Evolutionary conservation across 35 echinoderm and acorn worm genomes (phyloP).

Genomic region (Heliocidaris erythrogramma): DNA sequence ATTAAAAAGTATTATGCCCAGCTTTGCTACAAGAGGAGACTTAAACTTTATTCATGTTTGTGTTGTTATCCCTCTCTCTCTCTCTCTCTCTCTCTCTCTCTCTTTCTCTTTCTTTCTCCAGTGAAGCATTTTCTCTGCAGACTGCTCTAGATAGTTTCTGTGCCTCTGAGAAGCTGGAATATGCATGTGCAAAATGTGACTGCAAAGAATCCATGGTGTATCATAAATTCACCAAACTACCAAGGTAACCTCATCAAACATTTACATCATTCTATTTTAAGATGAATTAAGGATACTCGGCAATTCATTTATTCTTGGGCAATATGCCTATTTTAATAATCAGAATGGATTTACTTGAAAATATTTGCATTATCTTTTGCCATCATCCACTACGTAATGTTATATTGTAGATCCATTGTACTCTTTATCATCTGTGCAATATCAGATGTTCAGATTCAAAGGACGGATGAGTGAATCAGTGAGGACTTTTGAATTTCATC

Average conservation of each 20-base stretch:
- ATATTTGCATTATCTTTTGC: too few relatives aligned
- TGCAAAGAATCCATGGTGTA: slow-evolving; percentile 74
- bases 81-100: background rate
- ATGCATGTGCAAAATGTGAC: slow-evolving; percentile 80
- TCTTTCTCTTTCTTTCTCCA: slow-evolving; percentile 44
- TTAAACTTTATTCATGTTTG: background rate
- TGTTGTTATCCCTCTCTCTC: background rate
- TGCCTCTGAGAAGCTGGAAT: slow-evolving; percentile 73
- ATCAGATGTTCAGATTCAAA: too few relatives aligned
- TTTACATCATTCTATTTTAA: background rate
- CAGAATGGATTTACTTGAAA: too few relatives aligned
- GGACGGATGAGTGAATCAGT: too few relatives aligned
- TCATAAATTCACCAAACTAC: slow-evolving; percentile 85
- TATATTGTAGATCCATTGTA: too few relatives aligned
- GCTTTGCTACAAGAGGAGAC: too few relatives aligned
- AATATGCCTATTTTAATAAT: too few relatives aligned
- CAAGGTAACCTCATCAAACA: background rate
- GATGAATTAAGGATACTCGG: background rate
- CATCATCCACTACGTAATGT: too few relatives aligned
- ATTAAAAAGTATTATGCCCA: too few relatives aligned
- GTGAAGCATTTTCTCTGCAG: slow-evolving; percentile 63
- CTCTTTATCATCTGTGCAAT: too few relatives aligned
- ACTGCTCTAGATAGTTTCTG: slow-evolving; percentile 92
- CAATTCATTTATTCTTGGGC: too few relatives aligned
- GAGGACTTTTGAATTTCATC: too few relatives aligned